Evolutionary conservation across 92 coral and sea anemone genomes (phyloP).

Genomic region (Meandrina meandrites): DNA sequence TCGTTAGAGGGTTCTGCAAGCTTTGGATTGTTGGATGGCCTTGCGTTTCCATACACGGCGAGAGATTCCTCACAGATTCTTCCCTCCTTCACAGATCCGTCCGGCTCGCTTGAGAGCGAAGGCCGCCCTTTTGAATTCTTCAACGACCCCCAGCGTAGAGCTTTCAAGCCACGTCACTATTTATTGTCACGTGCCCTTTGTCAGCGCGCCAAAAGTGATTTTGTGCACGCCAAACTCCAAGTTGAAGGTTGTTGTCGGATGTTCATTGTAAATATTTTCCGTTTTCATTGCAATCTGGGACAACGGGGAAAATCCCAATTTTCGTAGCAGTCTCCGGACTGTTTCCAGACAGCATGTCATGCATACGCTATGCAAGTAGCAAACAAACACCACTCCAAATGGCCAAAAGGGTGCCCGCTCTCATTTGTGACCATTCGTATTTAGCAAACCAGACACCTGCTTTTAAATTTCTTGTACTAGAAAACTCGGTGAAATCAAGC

Average conservation of each 20-base stretch:
- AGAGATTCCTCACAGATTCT: constrained; percentile 83
- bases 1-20: constrained; percentile 89
- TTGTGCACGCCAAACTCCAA: too few relatives aligned
- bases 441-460: not conserved
- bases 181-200: constrained; percentile 72
- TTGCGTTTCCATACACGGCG: constrained; percentile 99
- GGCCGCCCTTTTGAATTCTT: constrained; percentile 99
- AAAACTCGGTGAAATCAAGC: not conserved
- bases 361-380: not conserved
- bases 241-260: too few relatives aligned
- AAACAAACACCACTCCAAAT: not conserved
- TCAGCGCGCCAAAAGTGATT: constrained; percentile 90
- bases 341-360: not conserved
- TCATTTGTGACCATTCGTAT: not conserved
- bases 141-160: constrained; percentile 99
- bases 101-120: constrained; percentile 92
- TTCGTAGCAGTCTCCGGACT: not conserved
- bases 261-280: not conserved
- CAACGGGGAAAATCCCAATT: not conserved
- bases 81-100: constrained; percentile 71
- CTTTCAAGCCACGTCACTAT: constrained; percentile 88
- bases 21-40: constrained; percentile 99
- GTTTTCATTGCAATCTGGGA: too few relatives aligned
- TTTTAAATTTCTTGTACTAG: not conserved
- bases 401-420: not conserved